Evolutionary conservation across 2,888 invertebrate genomes (phyloP).

Genomic region (Augochlorella aurata): DNA sequence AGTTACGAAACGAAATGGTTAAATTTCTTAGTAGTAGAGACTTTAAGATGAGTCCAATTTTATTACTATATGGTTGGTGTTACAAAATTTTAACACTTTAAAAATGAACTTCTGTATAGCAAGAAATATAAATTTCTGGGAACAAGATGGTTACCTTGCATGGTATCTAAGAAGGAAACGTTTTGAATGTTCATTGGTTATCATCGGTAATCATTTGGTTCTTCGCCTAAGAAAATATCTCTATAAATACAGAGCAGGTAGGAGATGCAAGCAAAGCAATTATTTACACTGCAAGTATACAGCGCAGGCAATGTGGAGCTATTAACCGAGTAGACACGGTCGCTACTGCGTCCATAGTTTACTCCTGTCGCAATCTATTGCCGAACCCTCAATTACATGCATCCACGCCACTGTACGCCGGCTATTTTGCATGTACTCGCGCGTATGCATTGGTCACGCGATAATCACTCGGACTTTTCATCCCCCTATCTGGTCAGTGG

Average conservation of each 20-base stretch:
- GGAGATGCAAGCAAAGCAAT: constrained; percentile 19
- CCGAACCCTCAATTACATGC: constrained; percentile 57
- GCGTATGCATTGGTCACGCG: constrained; percentile 34
- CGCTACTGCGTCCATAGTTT: constrained; percentile 47
- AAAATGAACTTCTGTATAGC: too few species aligned
- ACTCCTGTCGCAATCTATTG: constrained; percentile 52
- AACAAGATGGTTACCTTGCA: too few species aligned
- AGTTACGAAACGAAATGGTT: too few species aligned
- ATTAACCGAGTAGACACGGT: constrained; percentile 45
- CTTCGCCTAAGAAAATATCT: background rate
- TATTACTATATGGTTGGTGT: too few species aligned
- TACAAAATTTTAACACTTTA: too few species aligned
- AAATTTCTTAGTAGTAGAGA: too few species aligned
- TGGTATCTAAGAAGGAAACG: too few species aligned
- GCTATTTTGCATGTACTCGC: constrained; percentile 24
- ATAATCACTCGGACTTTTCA: constrained; percentile 25
- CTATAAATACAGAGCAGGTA: background rate
- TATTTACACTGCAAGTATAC: constrained; percentile 6
- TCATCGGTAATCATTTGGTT: too few species aligned
- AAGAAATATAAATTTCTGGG: too few species aligned
- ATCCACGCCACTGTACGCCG: constrained; percentile 28
- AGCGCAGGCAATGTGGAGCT: constrained; percentile 33
- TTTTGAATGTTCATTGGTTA: background rate
- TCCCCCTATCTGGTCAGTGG: background rate
- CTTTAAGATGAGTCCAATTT: too few species aligned